Conservation (phyloP, 2,113 vertebrate species). For the Oreotrochilus melanogaster region DNA sequence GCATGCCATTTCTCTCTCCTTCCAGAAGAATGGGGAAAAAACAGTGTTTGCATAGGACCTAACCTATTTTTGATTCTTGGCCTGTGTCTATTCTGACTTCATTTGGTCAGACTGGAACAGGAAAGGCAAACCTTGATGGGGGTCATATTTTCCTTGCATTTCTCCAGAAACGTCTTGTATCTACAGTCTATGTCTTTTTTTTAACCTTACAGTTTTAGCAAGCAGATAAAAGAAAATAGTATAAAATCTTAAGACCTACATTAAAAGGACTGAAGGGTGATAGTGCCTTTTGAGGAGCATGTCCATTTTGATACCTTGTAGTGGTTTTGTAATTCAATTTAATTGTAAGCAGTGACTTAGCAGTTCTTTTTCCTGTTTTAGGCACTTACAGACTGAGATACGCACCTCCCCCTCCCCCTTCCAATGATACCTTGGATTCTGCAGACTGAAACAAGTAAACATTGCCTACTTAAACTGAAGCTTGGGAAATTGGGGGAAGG, state of each 20-base stretch:
- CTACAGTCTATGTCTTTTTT: background rate
- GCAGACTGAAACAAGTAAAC: conserved; percentile 88
- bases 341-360: conserved; percentile 82
- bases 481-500: conserved; percentile 71
- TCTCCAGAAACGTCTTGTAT: background rate
- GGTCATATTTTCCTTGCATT: background rate
- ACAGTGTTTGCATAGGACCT: background rate
- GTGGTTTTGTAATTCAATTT: conserved; percentile 76
- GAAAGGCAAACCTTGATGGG: background rate
- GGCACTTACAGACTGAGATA: conserved; percentile 95
- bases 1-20: background rate
- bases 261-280: conserved; percentile 34
- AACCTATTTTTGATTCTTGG: background rate
- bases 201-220: background rate
- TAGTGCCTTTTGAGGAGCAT: conserved; percentile 72
- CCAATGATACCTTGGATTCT: conserved; percentile 89
- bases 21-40: background rate
- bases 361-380: conserved; percentile 87
- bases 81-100: background rate
- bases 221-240: background rate
- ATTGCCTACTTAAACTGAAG: conserved; percentile 80
- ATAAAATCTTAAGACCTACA: background rate
- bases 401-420: conserved; percentile 87
- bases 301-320: conserved; percentile 69
- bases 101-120: background rate